Base-by-base conservation (phyloP, 2,113 vertebrate genomes). In the Ivindomyrus marchei region DNA sequence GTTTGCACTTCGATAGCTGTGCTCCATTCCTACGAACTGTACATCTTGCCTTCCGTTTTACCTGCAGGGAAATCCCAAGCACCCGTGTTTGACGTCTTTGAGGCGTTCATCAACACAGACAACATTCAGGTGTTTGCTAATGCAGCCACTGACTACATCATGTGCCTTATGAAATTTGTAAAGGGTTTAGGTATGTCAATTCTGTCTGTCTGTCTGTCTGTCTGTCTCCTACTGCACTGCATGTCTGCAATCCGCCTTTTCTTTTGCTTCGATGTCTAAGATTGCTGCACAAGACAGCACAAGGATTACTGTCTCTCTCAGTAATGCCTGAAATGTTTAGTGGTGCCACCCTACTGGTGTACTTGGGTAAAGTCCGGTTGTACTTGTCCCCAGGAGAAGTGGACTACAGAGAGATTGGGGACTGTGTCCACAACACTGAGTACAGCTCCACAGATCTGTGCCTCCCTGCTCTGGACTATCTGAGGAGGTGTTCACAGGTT, bases 91-190 rank as follows among this genome's bases (percentile, higher is more conserved):
- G 98, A 99, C 27, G 98, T 99, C 89, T 99, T 99, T 58, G 98
- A 99, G 95, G 98, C 98, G 0, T 99, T 99, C 94, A 97, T 99
- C 92, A 98, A 97, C 92, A 99, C 98, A 0, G 98, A 99, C 96
- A 99, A 97, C 96, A 98, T 99, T 94, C 98, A 99, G 92, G 98
- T 99, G 80, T 99, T 99, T 91, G 98, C 98, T 90, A 99, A 98
- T 4, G 98, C 98, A 0, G 98, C 98, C 93, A 98, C 97, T 0
- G 98, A 98, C 95, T 99, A 99, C 95, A 98, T 99, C 96, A 98
- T 99, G 97, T 99, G 98, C 95, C 98, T 99, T 95, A 98, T 99
- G 98, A 99, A 99, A 94, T 99, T 99, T 93, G 97, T 99, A 92
- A 99, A 99, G 94, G 98, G 98, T 80, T 95, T 99, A 94, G 98